These are phyloP conservation scores for Sus cebifrons DNA, from an alignment of 2,797 vertebrate genomes.

Conservation along the genomic window DNA sequence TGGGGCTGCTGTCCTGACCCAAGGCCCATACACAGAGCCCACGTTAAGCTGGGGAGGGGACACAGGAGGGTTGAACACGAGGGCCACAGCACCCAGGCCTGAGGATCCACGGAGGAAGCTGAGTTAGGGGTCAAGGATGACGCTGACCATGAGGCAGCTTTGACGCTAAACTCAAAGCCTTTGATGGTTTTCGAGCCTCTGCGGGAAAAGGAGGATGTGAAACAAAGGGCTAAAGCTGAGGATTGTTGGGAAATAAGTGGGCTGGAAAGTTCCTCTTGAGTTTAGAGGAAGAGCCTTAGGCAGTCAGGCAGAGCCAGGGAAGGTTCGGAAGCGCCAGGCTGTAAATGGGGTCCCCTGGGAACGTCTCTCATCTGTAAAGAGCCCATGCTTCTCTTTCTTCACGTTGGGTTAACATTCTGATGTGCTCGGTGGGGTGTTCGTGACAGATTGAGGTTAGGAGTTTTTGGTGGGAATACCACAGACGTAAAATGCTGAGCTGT, in stretches of 20 bases:
- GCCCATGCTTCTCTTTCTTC: background rate
- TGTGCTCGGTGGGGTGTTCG: background rate
- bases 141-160: accelerated
- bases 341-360: accelerated
- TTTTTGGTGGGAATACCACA: background rate
- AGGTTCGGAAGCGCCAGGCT: background rate
- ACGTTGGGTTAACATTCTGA: accelerated
- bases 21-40: too few species aligned
- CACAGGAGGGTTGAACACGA: background rate
- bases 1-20: background rate
- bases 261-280: background rate
- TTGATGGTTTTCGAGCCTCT: background rate
- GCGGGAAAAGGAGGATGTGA: background rate
- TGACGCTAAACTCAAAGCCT: background rate
- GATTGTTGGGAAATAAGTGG: background rate
- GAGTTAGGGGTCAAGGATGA: background rate
- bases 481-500: background rate
- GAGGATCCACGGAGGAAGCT: accelerated
- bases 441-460: background rate
- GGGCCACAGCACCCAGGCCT: accelerated
- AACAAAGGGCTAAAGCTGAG: background rate
- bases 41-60: background rate
- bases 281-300: background rate
- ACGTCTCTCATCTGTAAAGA: accelerated
- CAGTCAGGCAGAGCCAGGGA: background rate